Percentiles rank a stretch among this genome's conserved stretches.
Conservation (phyloP, 2,797 vertebrate genomes). For the Lycodopsis pacificus region DNA sequence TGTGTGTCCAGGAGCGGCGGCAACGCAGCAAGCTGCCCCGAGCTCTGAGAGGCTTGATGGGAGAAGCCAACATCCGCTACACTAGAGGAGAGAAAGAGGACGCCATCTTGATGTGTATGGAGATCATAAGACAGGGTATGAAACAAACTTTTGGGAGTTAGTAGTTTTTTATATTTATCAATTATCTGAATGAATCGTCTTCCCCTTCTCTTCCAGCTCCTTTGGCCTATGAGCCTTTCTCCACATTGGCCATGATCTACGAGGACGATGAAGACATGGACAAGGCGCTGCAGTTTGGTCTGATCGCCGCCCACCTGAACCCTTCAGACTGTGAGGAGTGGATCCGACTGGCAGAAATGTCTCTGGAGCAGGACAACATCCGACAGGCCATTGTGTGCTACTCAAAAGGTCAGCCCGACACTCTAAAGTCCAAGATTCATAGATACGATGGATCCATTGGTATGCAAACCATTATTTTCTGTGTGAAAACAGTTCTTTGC, state of each 20-base stretch:
- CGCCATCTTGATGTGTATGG: conserved; percentile 98
- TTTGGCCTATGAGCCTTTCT: conserved; percentile 96
- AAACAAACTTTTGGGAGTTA: not conserved
- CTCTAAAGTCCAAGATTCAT: not conserved
- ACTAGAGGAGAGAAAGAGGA: conserved; percentile 95
- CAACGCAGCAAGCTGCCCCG: conserved; percentile 95
- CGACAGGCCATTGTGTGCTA: conserved; percentile 98
- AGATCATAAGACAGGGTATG: conserved; percentile 96
- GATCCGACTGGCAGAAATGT: conserved; percentile 96
- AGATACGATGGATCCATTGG: too few relatives aligned
- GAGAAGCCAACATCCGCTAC: conserved; percentile 98
- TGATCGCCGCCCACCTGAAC: conserved; percentile 97
- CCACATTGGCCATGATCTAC: conserved; percentile 98
- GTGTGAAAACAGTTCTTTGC: not conserved
- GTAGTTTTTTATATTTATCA: not conserved
- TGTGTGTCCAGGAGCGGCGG: conserved; percentile 88
- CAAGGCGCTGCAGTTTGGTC: conserved; percentile 95
- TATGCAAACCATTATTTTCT: too few relatives aligned
- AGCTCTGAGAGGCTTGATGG: conserved; percentile 97
- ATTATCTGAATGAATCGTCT: not conserved
- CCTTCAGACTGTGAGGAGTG: conserved; percentile 97
- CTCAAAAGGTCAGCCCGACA: conserved; percentile 87
- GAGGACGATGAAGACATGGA: conserved; percentile 96
- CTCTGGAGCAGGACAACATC: conserved; percentile 96
- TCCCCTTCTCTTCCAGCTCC: conserved; percentile 84